Evolutionary conservation across 2,113 vertebrate genomes (phyloP).

Genomic region (Caloenas nicobarica): DNA sequence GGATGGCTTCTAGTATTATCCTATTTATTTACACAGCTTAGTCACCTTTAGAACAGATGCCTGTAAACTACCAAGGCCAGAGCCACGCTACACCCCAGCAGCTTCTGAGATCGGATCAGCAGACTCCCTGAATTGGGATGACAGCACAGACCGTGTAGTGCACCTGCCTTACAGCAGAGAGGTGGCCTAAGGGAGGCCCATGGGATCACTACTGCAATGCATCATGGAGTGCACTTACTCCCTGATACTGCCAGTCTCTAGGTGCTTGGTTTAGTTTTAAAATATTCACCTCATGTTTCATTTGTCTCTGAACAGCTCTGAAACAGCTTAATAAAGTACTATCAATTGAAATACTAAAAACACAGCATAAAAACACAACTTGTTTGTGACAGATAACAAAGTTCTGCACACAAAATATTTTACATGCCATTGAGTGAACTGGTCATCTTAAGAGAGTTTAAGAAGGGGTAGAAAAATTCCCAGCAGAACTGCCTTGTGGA

Average conservation of each 20-base stretch:
- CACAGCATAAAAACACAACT: not conserved
- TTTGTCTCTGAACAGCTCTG: not conserved
- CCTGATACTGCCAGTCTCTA: not conserved
- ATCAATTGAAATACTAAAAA: not conserved
- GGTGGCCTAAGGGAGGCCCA: not conserved
- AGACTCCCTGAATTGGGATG: not conserved
- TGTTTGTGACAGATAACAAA: not conserved
- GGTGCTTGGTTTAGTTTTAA: not conserved
- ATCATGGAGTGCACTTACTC: not conserved
- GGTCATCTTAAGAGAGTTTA: not conserved
- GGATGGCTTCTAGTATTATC: not conserved
- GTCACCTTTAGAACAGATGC: not conserved
- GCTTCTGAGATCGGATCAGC: not conserved
- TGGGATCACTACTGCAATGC: accelerated
- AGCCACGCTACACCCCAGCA: not conserved
- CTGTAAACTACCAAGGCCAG: not conserved
- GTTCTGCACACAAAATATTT: not conserved
- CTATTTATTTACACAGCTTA: not conserved
- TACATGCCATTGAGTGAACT: not conserved
- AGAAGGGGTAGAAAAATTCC: not conserved
- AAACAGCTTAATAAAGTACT: not conserved
- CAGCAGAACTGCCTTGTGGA: not conserved
- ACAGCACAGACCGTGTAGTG: not conserved
- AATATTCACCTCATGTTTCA: not conserved
- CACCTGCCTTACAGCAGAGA: not conserved